These are phyloP conservation scores for Tribolium freemani DNA, from an alignment of 2,888 invertebrate genomes.

Conservation along the genomic window DNA sequence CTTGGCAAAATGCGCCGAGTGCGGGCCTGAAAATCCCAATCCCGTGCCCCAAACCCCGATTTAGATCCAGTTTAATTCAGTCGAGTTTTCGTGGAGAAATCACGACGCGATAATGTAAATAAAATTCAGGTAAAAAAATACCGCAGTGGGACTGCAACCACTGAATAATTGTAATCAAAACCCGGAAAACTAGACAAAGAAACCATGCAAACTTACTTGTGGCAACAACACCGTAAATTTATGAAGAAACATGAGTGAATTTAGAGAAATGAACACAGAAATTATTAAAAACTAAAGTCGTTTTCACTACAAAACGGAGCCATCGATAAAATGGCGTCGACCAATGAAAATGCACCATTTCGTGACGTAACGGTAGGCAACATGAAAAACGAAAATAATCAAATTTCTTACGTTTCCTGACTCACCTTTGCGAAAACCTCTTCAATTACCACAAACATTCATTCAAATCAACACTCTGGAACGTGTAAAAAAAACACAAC, in stretches of 20 bases:
- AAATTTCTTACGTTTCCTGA: background rate
- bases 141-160: conserved; percentile 59
- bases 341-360: conserved; percentile 58
- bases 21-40: background rate
- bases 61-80: conserved; percentile 2
- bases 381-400: conserved; percentile 35
- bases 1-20: background rate
- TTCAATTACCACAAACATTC: conserved; percentile 2
- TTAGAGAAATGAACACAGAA: conserved; percentile 62
- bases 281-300: conserved; percentile 63
- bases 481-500: conserved; percentile 35
- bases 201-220: conserved; percentile 57
- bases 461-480: conserved; percentile 9
- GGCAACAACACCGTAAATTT: conserved; percentile 46
- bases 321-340: conserved; percentile 65
- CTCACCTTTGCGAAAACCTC: conserved; percentile 3
- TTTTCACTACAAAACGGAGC: conserved; percentile 63
- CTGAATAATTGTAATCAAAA: conserved; percentile 42
- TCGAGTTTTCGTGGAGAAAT: background rate
- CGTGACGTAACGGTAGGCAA: conserved; percentile 55
- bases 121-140: conserved; percentile 49
- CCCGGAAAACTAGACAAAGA: background rate
- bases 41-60: background rate
- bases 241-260: conserved; percentile 60
- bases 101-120: conserved; percentile 6